Percentiles rank a stretch among this genome's conserved stretches.
These are phyloP conservation scores for Chymomyza fuscimana DNA, from an alignment of 2,888 invertebrate species.

Conservation along the genomic window DNA sequence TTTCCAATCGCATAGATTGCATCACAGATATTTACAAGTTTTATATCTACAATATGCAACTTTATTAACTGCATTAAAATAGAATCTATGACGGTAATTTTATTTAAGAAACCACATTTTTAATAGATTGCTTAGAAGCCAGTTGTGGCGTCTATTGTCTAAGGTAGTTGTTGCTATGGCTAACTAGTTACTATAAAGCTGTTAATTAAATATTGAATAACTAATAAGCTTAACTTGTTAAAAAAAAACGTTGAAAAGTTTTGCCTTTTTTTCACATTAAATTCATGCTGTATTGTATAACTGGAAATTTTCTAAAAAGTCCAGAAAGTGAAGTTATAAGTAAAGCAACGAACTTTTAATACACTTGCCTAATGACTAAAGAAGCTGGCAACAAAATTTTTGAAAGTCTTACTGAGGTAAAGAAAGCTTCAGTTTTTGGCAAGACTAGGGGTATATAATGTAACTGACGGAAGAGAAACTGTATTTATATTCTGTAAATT, in stretches of 20 bases:
- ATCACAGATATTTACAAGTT: neutral
- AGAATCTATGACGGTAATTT: constrained; percentile 32
- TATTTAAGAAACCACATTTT: constrained; percentile 41
- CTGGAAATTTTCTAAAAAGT: constrained; percentile 61
- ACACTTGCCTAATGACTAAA: neutral
- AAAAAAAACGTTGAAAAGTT: neutral
- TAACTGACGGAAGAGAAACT: too few species aligned
- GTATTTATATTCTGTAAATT: too few species aligned
- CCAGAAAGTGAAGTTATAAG: constrained; percentile 6
- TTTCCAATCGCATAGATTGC: neutral
- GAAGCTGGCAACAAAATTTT: neutral
- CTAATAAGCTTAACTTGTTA: constrained; percentile 62
- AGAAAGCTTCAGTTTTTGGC: too few species aligned
- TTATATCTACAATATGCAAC: constrained; percentile 9
- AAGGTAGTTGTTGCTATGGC: neutral
- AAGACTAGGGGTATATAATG: too few species aligned
- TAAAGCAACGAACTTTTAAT: constrained; percentile 18
- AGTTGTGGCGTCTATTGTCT: neutral
- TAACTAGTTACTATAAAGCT: constrained; percentile 29
- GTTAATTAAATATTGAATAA: constrained; percentile 68
- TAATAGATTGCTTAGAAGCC: constrained; percentile 27
- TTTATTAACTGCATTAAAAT: constrained; percentile 35
- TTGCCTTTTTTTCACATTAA: neutral
- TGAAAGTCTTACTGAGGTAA: too few species aligned
- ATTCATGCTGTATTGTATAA: constrained; percentile 48